Conservation (phyloP, 2,113 vertebrate genomes). For the Dipodomys spectabilis region DNA sequence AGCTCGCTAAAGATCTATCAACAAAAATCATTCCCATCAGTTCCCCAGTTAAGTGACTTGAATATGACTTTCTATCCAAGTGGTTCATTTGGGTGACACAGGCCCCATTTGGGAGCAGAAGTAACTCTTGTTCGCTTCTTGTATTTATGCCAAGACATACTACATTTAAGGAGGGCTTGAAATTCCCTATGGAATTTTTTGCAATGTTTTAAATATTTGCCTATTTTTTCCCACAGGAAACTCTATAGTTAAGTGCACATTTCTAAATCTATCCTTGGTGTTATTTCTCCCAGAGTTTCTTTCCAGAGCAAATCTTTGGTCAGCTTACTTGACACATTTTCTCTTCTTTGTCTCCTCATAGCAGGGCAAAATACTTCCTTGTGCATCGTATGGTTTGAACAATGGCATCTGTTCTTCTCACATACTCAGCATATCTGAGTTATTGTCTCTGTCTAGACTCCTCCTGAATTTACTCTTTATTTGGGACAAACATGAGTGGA, state of each 20-base stretch:
- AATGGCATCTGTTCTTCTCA: neutral
- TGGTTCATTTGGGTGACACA: neutral
- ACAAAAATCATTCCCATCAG: neutral
- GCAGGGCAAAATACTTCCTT: neutral
- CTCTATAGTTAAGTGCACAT: conserved; percentile 48
- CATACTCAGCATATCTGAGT: neutral
- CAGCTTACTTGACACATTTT: neutral
- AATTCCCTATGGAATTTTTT: conserved; percentile 68
- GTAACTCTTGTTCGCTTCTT: neutral
- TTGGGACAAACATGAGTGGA: neutral
- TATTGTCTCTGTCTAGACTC: neutral
- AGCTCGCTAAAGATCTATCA: neutral
- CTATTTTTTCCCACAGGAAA: conserved; percentile 82
- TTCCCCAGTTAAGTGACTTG: neutral
- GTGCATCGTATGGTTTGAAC: neutral
- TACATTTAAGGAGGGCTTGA: conserved; percentile 19
- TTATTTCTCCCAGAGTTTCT: neutral
- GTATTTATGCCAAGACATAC: conserved; percentile 60
- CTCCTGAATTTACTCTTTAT: neutral
- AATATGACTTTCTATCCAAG: neutral
- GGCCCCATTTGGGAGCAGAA: neutral
- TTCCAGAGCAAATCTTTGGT: conserved; percentile 11
- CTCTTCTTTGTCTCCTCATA: neutral
- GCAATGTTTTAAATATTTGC: conserved; percentile 73
- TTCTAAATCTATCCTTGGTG: conserved; percentile 23